Evolutionary conservation across 2,888 invertebrate species (phyloP).

Genomic region (Hemaris fuciformis): DNA sequence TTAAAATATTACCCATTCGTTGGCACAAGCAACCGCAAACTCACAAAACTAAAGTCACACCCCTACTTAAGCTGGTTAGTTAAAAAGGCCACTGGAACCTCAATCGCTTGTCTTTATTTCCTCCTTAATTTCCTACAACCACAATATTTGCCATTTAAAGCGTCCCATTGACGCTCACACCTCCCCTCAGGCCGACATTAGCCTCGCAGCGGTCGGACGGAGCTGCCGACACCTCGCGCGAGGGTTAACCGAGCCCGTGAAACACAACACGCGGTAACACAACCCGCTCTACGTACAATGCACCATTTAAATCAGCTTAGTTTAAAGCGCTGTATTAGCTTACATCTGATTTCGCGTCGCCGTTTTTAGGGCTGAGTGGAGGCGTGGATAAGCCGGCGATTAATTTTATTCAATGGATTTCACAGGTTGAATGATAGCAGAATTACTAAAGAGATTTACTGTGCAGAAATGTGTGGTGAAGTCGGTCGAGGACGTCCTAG

Average conservation of each 20-base stretch:
- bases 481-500: too few relatives aligned
- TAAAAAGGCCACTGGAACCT: neutral
- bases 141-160: conserved; percentile 5
- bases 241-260: conserved; percentile 21
- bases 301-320: conserved; percentile 29
- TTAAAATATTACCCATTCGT: neutral
- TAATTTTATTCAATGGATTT: neutral
- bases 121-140: neutral
- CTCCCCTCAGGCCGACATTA: conserved; percentile 9
- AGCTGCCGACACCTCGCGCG: conserved; percentile 43
- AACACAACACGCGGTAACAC: conserved; percentile 40
- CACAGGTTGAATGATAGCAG: too few relatives aligned
- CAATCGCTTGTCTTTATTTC: neutral
- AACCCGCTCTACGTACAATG: conserved; percentile 44
- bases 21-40: neutral
- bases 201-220: conserved; percentile 12
- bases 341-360: conserved; percentile 22
- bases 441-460: too few relatives aligned
- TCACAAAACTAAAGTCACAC: neutral
- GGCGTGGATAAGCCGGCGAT: neutral
- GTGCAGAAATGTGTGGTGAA: too few relatives aligned
- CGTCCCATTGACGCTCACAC: neutral
- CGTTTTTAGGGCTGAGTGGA: conserved; percentile 9
- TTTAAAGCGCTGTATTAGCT: conserved; percentile 39
- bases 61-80: neutral